phyloP scores from a whole-genome alignment of 2,113 vertebrate genomes.

The Bubo blakistoni region DNA sequence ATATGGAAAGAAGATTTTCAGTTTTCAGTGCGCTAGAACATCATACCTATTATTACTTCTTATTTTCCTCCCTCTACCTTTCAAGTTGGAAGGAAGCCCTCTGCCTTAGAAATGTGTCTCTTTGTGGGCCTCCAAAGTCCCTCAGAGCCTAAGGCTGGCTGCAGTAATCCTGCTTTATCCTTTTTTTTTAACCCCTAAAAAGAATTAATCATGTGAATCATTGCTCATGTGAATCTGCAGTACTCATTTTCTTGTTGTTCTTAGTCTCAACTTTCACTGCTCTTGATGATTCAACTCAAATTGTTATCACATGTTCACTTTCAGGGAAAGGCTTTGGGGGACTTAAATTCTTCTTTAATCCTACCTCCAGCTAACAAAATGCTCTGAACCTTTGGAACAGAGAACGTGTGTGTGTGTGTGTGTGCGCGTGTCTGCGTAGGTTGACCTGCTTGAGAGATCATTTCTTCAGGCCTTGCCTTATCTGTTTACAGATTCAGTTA shows the following conservation, averaged over 20 bases:
- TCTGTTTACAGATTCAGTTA: background rate
- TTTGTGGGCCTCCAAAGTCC: background rate
- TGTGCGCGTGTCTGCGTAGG: background rate
- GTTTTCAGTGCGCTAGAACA: background rate
- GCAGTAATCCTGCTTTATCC: constrained; percentile 3
- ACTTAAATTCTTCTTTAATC: constrained; percentile 16
- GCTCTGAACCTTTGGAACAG: background rate
- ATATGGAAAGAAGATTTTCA: constrained; percentile 33
- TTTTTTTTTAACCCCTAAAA: background rate
- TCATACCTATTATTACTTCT: constrained; percentile 46
- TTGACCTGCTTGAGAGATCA: background rate
- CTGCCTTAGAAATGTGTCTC: constrained; percentile 22
- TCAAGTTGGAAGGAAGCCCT: constrained; percentile 18
- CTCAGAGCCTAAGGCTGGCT: background rate
- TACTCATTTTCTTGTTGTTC: background rate
- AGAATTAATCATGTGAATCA: background rate
- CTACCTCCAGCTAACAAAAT: background rate
- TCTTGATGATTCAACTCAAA: constrained; percentile 26
- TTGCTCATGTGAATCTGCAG: background rate
- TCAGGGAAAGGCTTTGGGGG: background rate
- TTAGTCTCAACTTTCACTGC: background rate
- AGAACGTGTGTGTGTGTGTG: background rate
- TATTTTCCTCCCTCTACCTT: constrained; percentile 48
- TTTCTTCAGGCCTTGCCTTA: background rate
- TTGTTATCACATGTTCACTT: background rate